Conservation (phyloP, 1,140 invertebrate genomes). For the Colletes gigas region DNA sequence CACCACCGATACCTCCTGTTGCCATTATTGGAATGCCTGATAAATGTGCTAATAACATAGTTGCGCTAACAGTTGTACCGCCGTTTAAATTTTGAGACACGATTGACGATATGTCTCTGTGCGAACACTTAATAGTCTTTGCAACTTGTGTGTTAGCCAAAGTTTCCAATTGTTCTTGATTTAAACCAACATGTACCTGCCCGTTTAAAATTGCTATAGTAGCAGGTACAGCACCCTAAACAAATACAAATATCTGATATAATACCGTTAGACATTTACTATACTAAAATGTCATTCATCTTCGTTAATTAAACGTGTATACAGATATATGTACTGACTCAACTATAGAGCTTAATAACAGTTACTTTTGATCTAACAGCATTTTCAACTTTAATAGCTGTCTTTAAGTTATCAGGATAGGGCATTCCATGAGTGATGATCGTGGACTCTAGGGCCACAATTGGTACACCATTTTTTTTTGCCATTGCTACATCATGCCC, state of each 20-base stretch:
- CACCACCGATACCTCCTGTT: constrained; percentile 95
- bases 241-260: constrained; percentile 9
- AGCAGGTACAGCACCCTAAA: constrained; percentile 93
- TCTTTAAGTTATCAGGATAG: constrained; percentile 94
- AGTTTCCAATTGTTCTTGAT: constrained; percentile 83
- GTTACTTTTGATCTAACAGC: constrained; percentile 86
- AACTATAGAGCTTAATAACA: neutral
- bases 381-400: constrained; percentile 91
- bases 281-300: neutral
- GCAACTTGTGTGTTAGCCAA: constrained; percentile 81
- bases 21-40: constrained; percentile 96
- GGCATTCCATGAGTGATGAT: constrained; percentile 99
- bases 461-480: constrained; percentile 83
- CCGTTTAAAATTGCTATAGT: constrained; percentile 95
- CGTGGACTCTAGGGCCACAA: constrained; percentile 98
- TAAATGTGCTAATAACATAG: constrained; percentile 91
- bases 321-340: neutral
- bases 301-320: neutral
- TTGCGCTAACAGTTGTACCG: constrained; percentile 98
- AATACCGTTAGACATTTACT: neutral
- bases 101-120: constrained; percentile 92
- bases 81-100: constrained; percentile 89
- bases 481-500: constrained; percentile 83
- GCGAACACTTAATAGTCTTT: constrained; percentile 87
- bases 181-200: constrained; percentile 90